Base-by-base conservation (phyloP, 2,888 invertebrate genomes). In the Lissonota sp. region DNA sequence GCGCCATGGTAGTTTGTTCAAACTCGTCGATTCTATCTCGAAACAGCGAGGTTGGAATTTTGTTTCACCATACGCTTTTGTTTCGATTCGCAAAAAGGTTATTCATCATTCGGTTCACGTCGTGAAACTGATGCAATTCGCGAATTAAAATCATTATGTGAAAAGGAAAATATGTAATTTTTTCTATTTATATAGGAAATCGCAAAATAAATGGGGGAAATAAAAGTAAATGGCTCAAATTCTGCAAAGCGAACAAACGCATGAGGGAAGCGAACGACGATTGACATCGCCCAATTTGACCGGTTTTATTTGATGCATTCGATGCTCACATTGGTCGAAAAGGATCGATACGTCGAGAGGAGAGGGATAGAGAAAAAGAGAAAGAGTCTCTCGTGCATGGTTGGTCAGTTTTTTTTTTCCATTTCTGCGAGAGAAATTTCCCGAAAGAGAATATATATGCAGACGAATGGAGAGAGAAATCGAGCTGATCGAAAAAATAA, bases 221-320 rank as follows among this genome's bases (percentile, higher is more conserved):
- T 2, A 26, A 26, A 26, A 26, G 1, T 26, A 26, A 3, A 26
- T 2, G 26, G 26, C 26, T 26, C 26, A 26, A 26, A 26, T 26
- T 26, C 26, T 26, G 26, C 1, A 26, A 26, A 26, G 26, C 14
- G 51, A 42, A 72, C 49, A 51, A 67, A 78, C 64, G 44, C 26
- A 16, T n/a, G 60, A 70, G 39, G 37, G 58, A 78, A 46, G 26
- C 40, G 55, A 73, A 51, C 62, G 64, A 4, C 7, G 70, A 74
- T 72, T 76, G 74, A 76, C 80, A 73, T 77, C 73, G 77, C 80
- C 73, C 77, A 77, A 82, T 80, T 82, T 79, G 74, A 79, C 53
- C 70, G 63, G 76, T 76, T 80, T 83, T 73, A 72, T 79, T 57
- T 62, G 64, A 74, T 73, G 76, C 79, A 76, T 60, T 80, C 74